Evolutionary conservation across 1,140 invertebrate genomes (phyloP).

Genomic region (Prorops nasuta): DNA sequence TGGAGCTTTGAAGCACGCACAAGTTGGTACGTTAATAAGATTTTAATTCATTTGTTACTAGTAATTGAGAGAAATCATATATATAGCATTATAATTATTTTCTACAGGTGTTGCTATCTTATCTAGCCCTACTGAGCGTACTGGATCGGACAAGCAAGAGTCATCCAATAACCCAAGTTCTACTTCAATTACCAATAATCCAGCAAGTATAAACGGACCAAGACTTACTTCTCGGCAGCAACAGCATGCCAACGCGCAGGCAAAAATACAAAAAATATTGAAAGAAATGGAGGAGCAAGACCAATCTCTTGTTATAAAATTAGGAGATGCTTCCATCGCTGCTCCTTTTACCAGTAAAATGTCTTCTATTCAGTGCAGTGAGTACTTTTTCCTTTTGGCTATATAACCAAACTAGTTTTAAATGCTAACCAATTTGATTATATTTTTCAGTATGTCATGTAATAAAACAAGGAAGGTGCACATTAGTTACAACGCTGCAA

Average conservation of each 20-base stretch:
- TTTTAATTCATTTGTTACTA: constrained; percentile 12
- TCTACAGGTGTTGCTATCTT: constrained; percentile 82
- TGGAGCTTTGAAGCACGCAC: constrained; percentile 98
- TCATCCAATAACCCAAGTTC: constrained; percentile 12
- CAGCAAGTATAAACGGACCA: constrained; percentile 22
- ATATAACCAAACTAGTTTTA: neutral
- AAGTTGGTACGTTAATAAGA: constrained; percentile 71
- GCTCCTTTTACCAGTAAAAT: constrained; percentile 98
- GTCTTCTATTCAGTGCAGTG: constrained; percentile 95
- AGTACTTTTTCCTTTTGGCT: constrained; percentile 44
- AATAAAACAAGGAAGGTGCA: constrained; percentile 98
- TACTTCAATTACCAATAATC: constrained; percentile 27
- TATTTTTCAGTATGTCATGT: constrained; percentile 88
- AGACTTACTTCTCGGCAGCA: constrained; percentile 40
- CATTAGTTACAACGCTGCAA: constrained; percentile 96
- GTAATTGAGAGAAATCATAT: neutral
- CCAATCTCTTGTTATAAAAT: constrained; percentile 82
- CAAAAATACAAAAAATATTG: constrained; percentile 73
- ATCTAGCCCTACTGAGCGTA: constrained; percentile 70
- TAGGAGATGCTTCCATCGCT: constrained; percentile 98
- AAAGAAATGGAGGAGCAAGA: constrained; percentile 93
- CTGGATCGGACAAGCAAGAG: constrained; percentile 43
- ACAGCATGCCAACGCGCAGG: constrained; percentile 46
- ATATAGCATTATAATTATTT: constrained; percentile 3
- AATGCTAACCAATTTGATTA: constrained; percentile 6